phyloP scores from a whole-genome alignment of 2,888 invertebrate genomes.

The Corythucha ciliata region DNA sequence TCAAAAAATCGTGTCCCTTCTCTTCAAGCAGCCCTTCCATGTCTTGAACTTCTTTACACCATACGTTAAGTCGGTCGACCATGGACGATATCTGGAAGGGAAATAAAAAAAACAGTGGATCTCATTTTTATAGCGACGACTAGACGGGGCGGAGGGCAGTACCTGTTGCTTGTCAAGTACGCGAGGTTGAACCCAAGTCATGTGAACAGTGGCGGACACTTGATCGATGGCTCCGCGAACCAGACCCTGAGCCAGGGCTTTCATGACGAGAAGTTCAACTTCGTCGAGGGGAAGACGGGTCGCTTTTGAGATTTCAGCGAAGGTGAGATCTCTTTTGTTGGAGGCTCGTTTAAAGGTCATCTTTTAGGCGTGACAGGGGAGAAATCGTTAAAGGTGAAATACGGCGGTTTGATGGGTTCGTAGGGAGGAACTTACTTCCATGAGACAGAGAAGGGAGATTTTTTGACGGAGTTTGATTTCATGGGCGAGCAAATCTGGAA shows the following conservation, averaged over 20 bases:
- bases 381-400: not conserved
- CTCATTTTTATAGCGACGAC: not conserved
- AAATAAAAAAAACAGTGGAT: conserved; percentile 22
- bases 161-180: conserved; percentile 60
- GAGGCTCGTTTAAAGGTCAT: conserved; percentile 94
- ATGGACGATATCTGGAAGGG: conserved; percentile 57
- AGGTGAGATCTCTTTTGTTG: conserved; percentile 73
- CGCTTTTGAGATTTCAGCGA: conserved; percentile 79
- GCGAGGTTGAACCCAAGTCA: conserved; percentile 80
- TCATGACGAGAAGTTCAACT: conserved; percentile 95
- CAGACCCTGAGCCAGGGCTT: conserved; percentile 86
- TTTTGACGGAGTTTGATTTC: conserved; percentile 79
- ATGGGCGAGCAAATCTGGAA: conserved; percentile 73
- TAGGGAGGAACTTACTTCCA: conserved; percentile 59
- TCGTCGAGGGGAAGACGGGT: conserved; percentile 74
- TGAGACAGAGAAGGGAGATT: conserved; percentile 87
- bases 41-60: conserved; percentile 62
- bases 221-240: conserved; percentile 94
- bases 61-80: conserved; percentile 59
- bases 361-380: conserved; percentile 45
- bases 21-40: conserved; percentile 65
- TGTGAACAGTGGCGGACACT: conserved; percentile 62
- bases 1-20: conserved; percentile 68
- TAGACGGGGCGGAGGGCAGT: conserved; percentile 1
- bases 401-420: too few species aligned